phyloP scores from a whole-genome alignment of 2,113 vertebrate species.

The Sorex fumeus region DNA sequence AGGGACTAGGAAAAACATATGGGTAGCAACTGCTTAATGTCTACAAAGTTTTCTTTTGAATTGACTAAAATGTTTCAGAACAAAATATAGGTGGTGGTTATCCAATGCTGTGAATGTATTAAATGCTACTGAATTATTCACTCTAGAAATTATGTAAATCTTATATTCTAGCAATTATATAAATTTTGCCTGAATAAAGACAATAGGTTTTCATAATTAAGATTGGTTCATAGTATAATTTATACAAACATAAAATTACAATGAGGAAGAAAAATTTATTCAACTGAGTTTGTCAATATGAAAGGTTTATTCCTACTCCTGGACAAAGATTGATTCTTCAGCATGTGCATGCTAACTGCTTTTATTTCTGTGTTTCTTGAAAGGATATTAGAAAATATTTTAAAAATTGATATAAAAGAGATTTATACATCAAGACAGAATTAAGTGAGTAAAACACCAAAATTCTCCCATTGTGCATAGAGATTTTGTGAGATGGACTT shows the following conservation, averaged over 20 bases:
- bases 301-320: neutral
- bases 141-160: neutral
- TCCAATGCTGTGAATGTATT: neutral
- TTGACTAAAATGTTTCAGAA: neutral
- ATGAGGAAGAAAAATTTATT: neutral
- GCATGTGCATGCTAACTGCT: neutral
- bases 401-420: neutral
- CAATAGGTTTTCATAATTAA: neutral
- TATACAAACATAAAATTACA: neutral
- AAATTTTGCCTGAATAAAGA: neutral
- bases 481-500: neutral
- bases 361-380: neutral
- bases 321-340: neutral
- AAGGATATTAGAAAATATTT: neutral
- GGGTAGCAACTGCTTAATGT: neutral
- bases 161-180: no score
- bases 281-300: neutral
- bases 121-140: neutral
- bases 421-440: no score
- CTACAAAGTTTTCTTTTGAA: neutral
- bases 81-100: neutral
- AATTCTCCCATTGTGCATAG: no score
- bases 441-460: no score
- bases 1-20: neutral
- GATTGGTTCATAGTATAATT: neutral